Evolutionary conservation across 1,140 invertebrate genomes (phyloP), one percentile per base, ranked within the genome.

Genomic region (Drosophila athabasca): DNA sequence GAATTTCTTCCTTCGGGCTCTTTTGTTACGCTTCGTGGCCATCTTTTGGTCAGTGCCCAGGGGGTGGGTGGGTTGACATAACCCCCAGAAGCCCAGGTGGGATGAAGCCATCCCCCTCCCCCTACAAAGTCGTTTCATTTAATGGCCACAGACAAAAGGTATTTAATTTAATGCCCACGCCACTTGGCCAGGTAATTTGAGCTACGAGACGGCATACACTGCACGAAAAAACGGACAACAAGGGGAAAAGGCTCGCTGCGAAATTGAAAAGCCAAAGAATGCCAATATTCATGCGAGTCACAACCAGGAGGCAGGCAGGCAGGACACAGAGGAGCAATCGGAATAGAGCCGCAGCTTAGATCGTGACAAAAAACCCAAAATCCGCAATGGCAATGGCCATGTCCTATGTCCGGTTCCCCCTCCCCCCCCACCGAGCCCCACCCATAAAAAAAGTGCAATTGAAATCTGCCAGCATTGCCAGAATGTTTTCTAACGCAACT

Each of bases 121-220:
- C 11, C 11, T 13, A 39, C 48, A 53, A 62, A 49, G 70, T 67
- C 81, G 67, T 84, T 87, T 55, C 51, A 45, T 81, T 70, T 87
- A 87, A 85, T 85, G 74, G 65, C 52, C 73, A 66, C 82, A 85
- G 82, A 85, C 81, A 87, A 85, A 81, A 85, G 82, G 73, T 84
- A 84, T 84, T 84, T 85, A 84, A 84, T 84, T 85, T 85, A 85
- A 84, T 84, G 81, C 64, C 52, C 64, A 48, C 64, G 31, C 76
- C 81, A 84, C 80, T 84, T 80, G 76, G 62, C 19, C 72, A 85
- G 81, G 80, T 84, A 85, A 84, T 84, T 84, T 84, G 81, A 84
- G 64, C 81, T 80, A 80, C 80, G 67, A 60, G 49, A 61, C 51
- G 57, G n/a, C 50, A 22, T 44, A 74, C 69, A 71, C 60, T 68